phyloP scores from a whole-genome alignment of 2,888 invertebrate genomes.

The Paralinhomoeus sp. region DNA sequence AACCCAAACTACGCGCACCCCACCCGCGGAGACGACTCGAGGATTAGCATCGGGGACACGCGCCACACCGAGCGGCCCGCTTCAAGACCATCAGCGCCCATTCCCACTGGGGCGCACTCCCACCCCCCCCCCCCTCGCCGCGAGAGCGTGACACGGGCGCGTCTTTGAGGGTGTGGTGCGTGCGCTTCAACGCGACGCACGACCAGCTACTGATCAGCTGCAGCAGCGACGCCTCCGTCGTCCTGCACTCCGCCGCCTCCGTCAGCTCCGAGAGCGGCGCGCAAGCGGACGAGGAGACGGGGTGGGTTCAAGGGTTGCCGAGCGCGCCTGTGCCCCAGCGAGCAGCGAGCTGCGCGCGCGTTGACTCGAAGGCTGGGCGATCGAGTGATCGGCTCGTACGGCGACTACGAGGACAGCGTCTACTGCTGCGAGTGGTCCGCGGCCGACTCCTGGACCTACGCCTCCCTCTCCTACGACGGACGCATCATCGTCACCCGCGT shows the following conservation, averaged over 20 bases:
- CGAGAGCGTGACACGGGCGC: no score
- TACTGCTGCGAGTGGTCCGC: constrained; percentile 92
- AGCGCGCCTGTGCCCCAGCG: no score
- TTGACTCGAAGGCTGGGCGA: constrained; percentile 41
- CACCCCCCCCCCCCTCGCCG: no score
- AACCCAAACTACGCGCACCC: constrained; percentile 70
- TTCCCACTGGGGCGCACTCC: constrained; percentile 31
- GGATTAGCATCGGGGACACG: constrained; percentile 83
- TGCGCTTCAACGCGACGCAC: constrained; percentile 82
- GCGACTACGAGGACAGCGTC: constrained; percentile 92
- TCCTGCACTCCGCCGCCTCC: constrained; percentile 61
- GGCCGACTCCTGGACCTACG: constrained; percentile 94
- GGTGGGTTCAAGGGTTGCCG: no score
- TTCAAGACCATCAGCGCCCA: constrained; percentile 41
- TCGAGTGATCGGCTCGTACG: constrained; percentile 68
- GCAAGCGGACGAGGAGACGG: no score
- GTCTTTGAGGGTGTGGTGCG: constrained; percentile 61
- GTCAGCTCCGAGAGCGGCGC: constrained; percentile 58
- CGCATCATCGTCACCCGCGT: constrained; percentile 66
- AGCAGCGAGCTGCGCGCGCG: no score
- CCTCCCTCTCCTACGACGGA: constrained; percentile 92
- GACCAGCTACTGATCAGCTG: constrained; percentile 80
- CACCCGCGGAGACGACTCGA: constrained; percentile 84
- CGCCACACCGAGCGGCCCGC: constrained; percentile 42
- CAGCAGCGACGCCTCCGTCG: constrained; percentile 66